Evolutionary conservation across 2,888 invertebrate genomes (phyloP).

Genomic region (Ceramica pisi): DNA sequence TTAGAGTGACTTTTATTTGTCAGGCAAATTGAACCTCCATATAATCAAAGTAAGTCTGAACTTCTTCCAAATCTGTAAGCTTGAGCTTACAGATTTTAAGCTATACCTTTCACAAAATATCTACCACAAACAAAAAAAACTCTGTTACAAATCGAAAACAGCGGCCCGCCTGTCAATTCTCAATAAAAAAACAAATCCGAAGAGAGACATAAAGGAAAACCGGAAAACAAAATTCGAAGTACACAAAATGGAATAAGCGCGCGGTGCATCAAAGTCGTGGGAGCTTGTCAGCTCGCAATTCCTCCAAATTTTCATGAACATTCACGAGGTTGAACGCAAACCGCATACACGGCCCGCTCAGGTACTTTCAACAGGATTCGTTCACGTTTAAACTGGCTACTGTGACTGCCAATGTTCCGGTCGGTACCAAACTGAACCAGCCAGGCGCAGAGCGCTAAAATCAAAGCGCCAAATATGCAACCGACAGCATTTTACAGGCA

Average conservation of each 20-base stretch:
- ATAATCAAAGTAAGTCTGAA: not conserved
- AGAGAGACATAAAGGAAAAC: conserved; percentile 27
- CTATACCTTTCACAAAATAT: not conserved
- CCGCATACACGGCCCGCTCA: conserved; percentile 41
- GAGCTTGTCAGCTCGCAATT: conserved; percentile 48
- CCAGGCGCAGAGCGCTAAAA: conserved; percentile 38
- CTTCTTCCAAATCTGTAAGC: no score
- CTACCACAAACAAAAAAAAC: not conserved
- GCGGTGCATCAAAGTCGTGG: conserved; percentile 33
- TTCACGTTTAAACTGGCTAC: conserved; percentile 41
- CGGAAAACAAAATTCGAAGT: conserved; percentile 38
- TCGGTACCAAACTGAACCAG: conserved; percentile 56
- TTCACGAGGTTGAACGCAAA: conserved; percentile 50
- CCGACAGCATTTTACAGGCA: conserved; percentile 28
- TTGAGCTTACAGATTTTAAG: not conserved
- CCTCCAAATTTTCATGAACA: conserved; percentile 55
- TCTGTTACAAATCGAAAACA: conserved; percentile 24
- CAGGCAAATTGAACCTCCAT: not conserved
- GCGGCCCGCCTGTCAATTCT: conserved; percentile 10
- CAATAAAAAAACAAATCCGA: conserved; percentile 28
- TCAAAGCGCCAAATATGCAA: conserved; percentile 42
- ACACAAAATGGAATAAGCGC: conserved; percentile 49
- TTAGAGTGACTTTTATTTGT: not conserved
- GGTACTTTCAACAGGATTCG: conserved; percentile 55
- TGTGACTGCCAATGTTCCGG: conserved; percentile 37